Percentiles rank a stretch among this genome's conserved stretches.
Evolutionary conservation across 2,888 invertebrate species (phyloP).

Genomic region (Palloptera scutellata): DNA sequence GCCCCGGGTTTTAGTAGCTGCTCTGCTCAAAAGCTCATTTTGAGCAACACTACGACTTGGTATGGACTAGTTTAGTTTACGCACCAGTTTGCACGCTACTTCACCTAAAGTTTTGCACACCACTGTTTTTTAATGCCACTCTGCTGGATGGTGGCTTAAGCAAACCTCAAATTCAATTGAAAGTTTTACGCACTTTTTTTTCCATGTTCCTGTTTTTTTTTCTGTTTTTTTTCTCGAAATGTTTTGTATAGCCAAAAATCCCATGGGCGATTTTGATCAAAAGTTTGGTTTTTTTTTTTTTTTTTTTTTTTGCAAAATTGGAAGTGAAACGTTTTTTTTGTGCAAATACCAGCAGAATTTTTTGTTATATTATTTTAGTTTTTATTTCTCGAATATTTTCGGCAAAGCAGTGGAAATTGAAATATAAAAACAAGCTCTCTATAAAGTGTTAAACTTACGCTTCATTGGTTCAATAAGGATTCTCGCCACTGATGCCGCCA

Average conservation of each 20-base stretch:
- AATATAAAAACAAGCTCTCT: constrained; percentile 48
- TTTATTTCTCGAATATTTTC: neutral
- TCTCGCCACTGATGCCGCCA: neutral
- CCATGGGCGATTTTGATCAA: constrained; percentile 57
- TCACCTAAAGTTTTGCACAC: no score
- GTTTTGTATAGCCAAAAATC: constrained; percentile 48
- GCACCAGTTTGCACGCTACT: no score
- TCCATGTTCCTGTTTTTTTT: no score
- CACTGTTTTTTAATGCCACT: no score
- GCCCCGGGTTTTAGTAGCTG: no score
- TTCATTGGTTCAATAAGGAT: constrained; percentile 41
- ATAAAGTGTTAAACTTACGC: constrained; percentile 53
- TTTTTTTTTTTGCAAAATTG: constrained; percentile 41
- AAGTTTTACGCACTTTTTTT: constrained; percentile 52
- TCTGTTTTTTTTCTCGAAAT: constrained; percentile 19
- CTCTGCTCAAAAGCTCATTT: no score
- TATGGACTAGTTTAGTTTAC: no score
- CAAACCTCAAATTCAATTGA: constrained; percentile 57
- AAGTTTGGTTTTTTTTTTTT: constrained; percentile 52
- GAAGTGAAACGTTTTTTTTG: constrained; percentile 10
- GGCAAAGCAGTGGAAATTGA: constrained; percentile 38
- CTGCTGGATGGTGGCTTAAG: constrained; percentile 39
- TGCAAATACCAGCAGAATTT: constrained; percentile 18
- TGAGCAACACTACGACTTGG: no score
- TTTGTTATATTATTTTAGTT: neutral